Percentiles rank a stretch among this genome's conserved stretches.
phyloP scores from a whole-genome alignment of 2,888 invertebrate species.

The Caenorhabditis uteleia region DNA sequence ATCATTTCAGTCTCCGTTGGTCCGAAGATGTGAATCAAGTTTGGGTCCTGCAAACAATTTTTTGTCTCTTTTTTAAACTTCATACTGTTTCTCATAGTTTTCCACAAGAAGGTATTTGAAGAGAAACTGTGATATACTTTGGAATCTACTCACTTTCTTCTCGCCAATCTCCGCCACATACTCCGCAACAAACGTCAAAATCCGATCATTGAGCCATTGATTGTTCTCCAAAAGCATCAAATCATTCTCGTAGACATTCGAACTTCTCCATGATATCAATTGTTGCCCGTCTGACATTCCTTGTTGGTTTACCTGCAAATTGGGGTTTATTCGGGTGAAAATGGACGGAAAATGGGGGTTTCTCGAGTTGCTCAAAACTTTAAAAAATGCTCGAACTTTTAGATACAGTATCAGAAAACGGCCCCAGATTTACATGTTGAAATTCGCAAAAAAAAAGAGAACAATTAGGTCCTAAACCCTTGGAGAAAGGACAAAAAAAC shows the following conservation, averaged over 20 bases:
- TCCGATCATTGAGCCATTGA: conserved; percentile 52
- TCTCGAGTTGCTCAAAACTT: too few species aligned
- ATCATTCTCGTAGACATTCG: conserved; percentile 13
- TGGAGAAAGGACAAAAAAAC: not conserved
- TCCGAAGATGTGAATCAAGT: conserved; percentile 19
- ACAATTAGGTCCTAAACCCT: not conserved
- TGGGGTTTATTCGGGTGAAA: too few species aligned
- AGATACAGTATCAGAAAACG: too few species aligned
- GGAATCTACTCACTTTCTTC: not conserved
- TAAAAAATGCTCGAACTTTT: too few species aligned
- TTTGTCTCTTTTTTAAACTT: too few species aligned
- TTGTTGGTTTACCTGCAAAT: too few species aligned
- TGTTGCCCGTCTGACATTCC: not conserved
- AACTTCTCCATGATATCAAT: conserved; percentile 4
- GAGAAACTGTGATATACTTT: not conserved
- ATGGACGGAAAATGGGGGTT: too few species aligned
- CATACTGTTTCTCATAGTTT: too few species aligned
- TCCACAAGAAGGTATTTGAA: too few species aligned
- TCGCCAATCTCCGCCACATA: conserved; percentile 19
- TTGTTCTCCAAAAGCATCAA: conserved; percentile 22
- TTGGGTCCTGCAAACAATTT: too few species aligned
- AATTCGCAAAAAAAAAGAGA: too few species aligned
- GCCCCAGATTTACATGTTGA: too few species aligned
- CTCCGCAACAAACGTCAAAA: conserved; percentile 48
- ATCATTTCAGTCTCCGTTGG: conserved; percentile 34